Base-by-base conservation (phyloP, 35 echinoderm and acorn worm species). In the Apostichopus californicus region DNA sequence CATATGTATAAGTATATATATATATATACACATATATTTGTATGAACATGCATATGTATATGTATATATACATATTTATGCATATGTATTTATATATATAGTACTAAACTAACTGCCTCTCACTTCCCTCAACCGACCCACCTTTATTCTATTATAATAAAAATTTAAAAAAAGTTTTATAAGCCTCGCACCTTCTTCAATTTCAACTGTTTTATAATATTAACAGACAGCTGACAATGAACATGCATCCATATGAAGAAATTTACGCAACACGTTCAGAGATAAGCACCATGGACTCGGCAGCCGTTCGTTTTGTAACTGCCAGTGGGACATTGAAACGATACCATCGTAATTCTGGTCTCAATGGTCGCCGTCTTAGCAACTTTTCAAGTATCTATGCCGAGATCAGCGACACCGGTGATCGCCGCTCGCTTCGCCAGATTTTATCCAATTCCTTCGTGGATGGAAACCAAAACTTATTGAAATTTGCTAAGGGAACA, bases 361-460 rank as follows among this genome's bases (percentile, higher is more conserved):
- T 56, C 55, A 10, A 9, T 82, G 86, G 86, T 15, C 86, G 86
- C 21, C 60, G 68, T n/a, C 86, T 66, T 58, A 89, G 61, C 24
- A 73, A 89, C 25, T 89, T 89, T 73, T 89, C 86, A 28, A 89
- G 86, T 89, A 89, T 89, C 86, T 89, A 89, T 57, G 86, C 60
- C 18, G 86, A 89, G 52, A 89, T 89, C 86, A 72, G 46, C 21
- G 86, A 89, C 20, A 20, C 86, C 18, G 86, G 86, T 23, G 81
- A 85, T 85, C 28, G 15, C 55, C 81, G 57, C 0, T 85, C 81
- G 55, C 57, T 85, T 55, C n/a, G 57, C 11, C 81, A 85, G 81
- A 85, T 85, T 85, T 85, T 85, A 85, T 85, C 81, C 6, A 85
- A 85, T 85, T 85, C 81, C 57, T 59, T 59, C 8, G 57, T 85